These are phyloP conservation scores for Diaphora mendica DNA, from an alignment of 2,888 invertebrate species.

Conservation along the genomic window DNA sequence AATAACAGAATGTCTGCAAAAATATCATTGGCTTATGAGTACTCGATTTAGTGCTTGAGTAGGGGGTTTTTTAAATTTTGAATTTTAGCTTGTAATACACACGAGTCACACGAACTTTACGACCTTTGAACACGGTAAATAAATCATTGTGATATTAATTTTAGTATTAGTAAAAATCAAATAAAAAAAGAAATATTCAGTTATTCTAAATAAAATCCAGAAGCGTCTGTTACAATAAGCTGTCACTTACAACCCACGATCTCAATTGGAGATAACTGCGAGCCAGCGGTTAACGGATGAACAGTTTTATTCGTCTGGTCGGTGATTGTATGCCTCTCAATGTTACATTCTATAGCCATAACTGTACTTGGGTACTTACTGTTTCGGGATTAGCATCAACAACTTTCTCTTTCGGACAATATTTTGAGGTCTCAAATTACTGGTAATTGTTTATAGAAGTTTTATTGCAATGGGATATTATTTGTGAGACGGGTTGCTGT, in stretches of 20 bases:
- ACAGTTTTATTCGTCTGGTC: conserved; percentile 41
- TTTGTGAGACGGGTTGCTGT: neutral
- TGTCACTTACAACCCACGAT: conserved; percentile 29
- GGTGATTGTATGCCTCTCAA: conserved; percentile 4
- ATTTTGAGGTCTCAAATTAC: conserved; percentile 4
- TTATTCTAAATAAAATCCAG: conserved; percentile 20
- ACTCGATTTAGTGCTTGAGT: no score
- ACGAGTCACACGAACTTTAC: no score
- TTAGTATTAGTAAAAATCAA: no score
- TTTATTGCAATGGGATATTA: neutral
- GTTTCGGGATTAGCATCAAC: conserved; percentile 1
- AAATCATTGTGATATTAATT: no score
- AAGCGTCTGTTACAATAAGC: conserved; percentile 16
- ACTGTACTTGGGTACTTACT: conserved; percentile 4
- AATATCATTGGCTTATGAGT: no score
- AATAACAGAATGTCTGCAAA: no score
- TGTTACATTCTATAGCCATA: conserved; percentile 9
- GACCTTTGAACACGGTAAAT: no score
- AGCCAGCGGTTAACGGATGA: conserved; percentile 33
- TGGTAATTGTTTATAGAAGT: neutral
- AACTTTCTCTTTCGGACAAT: conserved; percentile 4
- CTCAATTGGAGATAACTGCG: conserved; percentile 43
- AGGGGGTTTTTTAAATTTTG: no score
- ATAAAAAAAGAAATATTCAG: conserved; percentile 17
- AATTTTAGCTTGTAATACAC: no score